phyloP scores from a whole-genome alignment of 2,888 invertebrate genomes.

The Catocala fraxini region DNA sequence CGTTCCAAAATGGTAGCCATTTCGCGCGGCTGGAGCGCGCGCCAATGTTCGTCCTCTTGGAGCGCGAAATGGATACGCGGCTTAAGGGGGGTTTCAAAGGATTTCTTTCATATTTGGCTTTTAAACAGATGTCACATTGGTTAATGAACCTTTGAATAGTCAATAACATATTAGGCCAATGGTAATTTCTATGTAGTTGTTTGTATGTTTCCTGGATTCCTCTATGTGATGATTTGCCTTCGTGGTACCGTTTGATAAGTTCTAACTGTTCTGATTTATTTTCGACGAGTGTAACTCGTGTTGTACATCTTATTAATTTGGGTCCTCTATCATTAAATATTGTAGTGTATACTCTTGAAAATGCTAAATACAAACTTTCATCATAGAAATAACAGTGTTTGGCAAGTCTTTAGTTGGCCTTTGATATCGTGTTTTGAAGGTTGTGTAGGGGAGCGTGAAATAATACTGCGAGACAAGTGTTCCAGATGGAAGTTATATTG shows the following conservation, averaged over 20 bases:
- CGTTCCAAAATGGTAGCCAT: too few species aligned
- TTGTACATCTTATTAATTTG: slow-evolving; percentile 34
- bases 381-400: slow-evolving; percentile 14
- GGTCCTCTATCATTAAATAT: slow-evolving; percentile 44
- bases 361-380: not conserved
- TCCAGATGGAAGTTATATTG: too few species aligned
- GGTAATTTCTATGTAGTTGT: slow-evolving; percentile 24
- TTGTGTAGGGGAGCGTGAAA: too few species aligned
- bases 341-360: slow-evolving; percentile 28
- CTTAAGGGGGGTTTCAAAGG: slow-evolving; percentile 45
- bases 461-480: too few species aligned
- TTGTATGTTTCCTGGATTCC: slow-evolving; percentile 28
- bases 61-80: too few species aligned
- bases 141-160: slow-evolving; percentile 48
- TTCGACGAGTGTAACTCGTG: slow-evolving; percentile 36
- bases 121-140: slow-evolving; percentile 46
- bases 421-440: too few species aligned
- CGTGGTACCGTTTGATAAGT: slow-evolving; percentile 27
- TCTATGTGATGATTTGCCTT: slow-evolving; percentile 25
- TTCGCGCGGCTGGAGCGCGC: too few species aligned
- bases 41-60: too few species aligned
- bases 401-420: too few species aligned
- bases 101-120: slow-evolving; percentile 51
- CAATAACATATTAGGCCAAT: slow-evolving; percentile 35
- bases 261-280: slow-evolving; percentile 17